phyloP scores from a whole-genome alignment of 1,140 invertebrate species.

The Muscidifurax raptorellus region DNA sequence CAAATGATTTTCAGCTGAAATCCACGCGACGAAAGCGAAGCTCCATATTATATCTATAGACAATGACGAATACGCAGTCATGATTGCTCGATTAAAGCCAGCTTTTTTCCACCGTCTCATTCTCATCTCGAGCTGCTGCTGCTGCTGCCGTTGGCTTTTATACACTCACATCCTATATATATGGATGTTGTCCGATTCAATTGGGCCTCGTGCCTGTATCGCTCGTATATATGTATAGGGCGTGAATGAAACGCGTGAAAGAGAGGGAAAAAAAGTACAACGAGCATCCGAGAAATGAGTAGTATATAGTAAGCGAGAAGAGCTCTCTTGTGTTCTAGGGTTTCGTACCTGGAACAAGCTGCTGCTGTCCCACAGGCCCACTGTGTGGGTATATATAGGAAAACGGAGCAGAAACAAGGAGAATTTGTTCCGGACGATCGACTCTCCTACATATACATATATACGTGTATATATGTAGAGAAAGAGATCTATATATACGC shows the following conservation, averaged over 20 bases:
- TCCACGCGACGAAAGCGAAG: not conserved
- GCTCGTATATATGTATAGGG: not conserved
- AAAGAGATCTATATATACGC: not conserved
- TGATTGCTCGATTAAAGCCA: conserved; percentile 52
- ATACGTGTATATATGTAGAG: not conserved
- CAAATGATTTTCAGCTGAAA: conserved; percentile 46
- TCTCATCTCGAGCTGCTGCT: not conserved
- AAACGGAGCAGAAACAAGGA: not conserved
- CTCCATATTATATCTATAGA: conserved; percentile 21
- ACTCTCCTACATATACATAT: not conserved
- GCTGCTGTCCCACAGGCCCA: not conserved
- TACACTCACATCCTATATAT: not conserved
- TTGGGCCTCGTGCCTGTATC: not conserved
- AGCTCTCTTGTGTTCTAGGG: not conserved
- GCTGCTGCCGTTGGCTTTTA: not conserved
- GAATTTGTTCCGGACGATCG: conserved; percentile 30
- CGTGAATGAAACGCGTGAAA: not conserved
- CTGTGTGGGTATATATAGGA: not conserved
- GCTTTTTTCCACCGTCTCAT: conserved; percentile 23
- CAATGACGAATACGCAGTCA: conserved; percentile 54
- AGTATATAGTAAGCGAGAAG: no score
- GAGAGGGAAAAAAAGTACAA: not conserved
- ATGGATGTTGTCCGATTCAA: conserved; percentile 31
- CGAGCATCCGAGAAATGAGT: conserved; percentile 30
- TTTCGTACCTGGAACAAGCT: not conserved